Conservation (phyloP, 2,888 invertebrate genomes). For the Stenurella melanura region DNA sequence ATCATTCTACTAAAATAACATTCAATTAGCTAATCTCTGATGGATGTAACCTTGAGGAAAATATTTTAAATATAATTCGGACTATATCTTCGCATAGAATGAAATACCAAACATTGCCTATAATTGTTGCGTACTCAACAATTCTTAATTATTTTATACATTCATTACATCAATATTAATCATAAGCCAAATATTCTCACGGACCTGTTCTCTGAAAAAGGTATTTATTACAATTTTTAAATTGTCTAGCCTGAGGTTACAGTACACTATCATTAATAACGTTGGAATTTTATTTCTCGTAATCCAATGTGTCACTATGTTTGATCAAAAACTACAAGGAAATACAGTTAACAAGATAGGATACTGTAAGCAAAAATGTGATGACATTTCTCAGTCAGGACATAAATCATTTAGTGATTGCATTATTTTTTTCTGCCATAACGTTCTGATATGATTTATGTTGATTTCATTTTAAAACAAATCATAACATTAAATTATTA, state of each 20-base stretch:
- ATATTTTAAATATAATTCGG: not conserved
- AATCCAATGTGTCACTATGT: constrained; percentile 1
- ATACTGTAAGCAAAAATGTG: not conserved
- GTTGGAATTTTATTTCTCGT: constrained; percentile 25
- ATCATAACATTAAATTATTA: too few relatives aligned
- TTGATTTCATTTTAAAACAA: too few relatives aligned
- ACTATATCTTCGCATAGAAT: not conserved
- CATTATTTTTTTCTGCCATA: too few relatives aligned
- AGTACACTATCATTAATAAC: constrained; percentile 28
- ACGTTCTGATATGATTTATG: too few relatives aligned
- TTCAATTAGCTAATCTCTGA: constrained; percentile 7
- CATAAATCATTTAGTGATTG: too few relatives aligned
- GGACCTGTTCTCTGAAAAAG: constrained; percentile 5
- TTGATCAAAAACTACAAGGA: not conserved
- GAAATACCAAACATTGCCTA: constrained; percentile 7
- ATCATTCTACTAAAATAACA: constrained; percentile 2
- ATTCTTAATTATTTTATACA: constrained; percentile 23
- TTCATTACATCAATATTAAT: constrained; percentile 27
- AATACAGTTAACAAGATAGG: not conserved
- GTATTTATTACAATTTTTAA: constrained; percentile 31
- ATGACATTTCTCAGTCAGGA: too few relatives aligned
- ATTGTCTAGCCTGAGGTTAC: constrained; percentile 13
- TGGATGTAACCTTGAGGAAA: not conserved
- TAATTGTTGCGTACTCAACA: constrained; percentile 17
- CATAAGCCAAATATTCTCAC: constrained; percentile 27